phyloP scores from a whole-genome alignment of 2,888 invertebrate species.

The Hetaerina titia region DNA sequence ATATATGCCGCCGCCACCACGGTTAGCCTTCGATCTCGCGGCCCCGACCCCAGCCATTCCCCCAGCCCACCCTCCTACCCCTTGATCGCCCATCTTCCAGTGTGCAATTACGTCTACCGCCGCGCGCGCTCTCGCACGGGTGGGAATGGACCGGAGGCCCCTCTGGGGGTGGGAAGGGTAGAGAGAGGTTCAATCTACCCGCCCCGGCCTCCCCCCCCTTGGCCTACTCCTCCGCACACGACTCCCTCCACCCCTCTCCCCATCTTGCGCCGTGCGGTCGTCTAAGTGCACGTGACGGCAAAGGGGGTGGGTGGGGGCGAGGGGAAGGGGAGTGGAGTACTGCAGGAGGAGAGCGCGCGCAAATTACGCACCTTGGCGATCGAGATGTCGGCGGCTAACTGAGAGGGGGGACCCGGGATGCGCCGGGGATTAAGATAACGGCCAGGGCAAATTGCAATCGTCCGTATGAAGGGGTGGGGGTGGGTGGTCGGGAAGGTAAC shows the following conservation, averaged over 20 bases:
- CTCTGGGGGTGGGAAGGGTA: background rate
- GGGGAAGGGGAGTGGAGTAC: background rate
- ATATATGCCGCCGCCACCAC: conserved; percentile 21
- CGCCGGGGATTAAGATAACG: conserved; percentile 4
- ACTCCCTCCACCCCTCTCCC: background rate
- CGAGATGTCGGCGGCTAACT: conserved; percentile 24
- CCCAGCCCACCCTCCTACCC: background rate
- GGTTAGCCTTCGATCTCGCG: background rate
- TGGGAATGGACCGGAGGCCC: background rate
- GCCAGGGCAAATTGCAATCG: background rate
- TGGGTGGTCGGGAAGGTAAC: background rate
- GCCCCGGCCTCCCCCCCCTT: background rate
- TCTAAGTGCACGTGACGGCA: background rate
- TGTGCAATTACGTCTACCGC: conserved; percentile 2
- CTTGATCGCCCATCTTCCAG: background rate
- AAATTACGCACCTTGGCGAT: conserved; percentile 27
- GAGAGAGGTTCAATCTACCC: background rate
- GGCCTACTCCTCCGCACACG: background rate
- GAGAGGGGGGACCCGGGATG: background rate
- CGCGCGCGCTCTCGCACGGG: too few species aligned
- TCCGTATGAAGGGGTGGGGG: background rate
- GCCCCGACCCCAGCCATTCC: background rate
- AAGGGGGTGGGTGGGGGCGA: background rate
- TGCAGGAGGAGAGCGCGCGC: background rate
- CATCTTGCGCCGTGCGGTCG: background rate